Percentiles rank a stretch among this genome's conserved stretches.
These are phyloP conservation scores for Zapornia atra DNA, from an alignment of 2,113 vertebrate species.

Conservation along the genomic window DNA sequence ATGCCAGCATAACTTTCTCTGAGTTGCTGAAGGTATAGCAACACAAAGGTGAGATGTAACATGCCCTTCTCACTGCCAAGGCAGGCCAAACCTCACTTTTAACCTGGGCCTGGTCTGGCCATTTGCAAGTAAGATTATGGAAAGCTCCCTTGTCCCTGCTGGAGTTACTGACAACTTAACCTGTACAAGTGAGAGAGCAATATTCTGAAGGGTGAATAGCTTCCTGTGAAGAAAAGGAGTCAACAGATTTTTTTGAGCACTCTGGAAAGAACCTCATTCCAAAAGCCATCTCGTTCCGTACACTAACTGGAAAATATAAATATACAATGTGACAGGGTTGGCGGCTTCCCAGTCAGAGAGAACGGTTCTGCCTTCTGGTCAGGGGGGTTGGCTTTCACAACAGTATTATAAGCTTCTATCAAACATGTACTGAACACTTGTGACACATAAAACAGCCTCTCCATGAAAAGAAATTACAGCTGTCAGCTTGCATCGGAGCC, in stretches of 20 bases:
- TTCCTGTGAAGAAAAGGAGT: conserved; percentile 38
- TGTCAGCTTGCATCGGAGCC: conserved; percentile 80
- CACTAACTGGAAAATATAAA: conserved; percentile 70
- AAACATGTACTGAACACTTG: conserved; percentile 82
- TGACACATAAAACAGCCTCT: conserved; percentile 84
- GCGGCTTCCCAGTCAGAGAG: conserved; percentile 72
- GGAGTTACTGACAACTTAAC: conserved; percentile 6
- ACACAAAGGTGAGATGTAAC: not conserved
- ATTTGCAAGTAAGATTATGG: not conserved
- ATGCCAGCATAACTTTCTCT: not conserved
- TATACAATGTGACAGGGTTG: conserved; percentile 79
- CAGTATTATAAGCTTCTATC: conserved; percentile 77
- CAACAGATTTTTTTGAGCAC: not conserved
- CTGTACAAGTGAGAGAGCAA: not conserved
- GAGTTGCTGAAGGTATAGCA: not conserved
- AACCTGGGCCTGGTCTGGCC: not conserved
- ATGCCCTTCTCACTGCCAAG: not conserved
- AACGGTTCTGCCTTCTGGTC: conserved; percentile 72
- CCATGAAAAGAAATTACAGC: conserved; percentile 84
- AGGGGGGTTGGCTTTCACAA: conserved; percentile 78
- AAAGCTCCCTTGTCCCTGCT: not conserved
- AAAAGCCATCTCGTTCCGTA: conserved; percentile 12
- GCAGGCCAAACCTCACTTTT: not conserved
- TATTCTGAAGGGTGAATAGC: not conserved
- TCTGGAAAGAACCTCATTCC: conserved; percentile 49